Evolutionary conservation across 2,888 invertebrate genomes (phyloP).

Genomic region (Poecilobothrus nobilitatus): DNA sequence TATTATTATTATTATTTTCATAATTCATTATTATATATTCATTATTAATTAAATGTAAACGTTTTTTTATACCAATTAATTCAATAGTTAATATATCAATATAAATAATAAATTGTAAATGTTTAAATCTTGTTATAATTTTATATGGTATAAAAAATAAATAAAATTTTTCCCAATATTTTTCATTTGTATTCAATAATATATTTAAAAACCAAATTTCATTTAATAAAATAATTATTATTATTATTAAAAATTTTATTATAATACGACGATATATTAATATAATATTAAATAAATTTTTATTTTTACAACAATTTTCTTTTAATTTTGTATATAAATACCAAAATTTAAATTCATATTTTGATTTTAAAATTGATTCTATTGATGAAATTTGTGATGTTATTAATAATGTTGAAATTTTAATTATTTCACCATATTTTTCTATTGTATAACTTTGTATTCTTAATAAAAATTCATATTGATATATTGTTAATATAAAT

Average conservation of each 20-base stretch:
- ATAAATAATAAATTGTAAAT: not conserved
- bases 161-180: not conserved
- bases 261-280: not conserved
- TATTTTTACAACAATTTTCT: not conserved
- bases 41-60: no score
- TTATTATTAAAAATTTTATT: not conserved
- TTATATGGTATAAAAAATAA: not conserved
- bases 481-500: not conserved
- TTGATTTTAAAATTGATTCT: not conserved
- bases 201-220: not conserved
- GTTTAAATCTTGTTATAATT: not conserved
- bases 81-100: not conserved
- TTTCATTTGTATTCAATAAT: not conserved
- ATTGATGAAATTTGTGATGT: not conserved
- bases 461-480: not conserved
- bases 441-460: not conserved
- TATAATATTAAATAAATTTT: not conserved
- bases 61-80: not conserved
- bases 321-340: not conserved
- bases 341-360: not conserved
- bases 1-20: no score
- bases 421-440: not conserved
- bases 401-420: not conserved
- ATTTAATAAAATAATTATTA: not conserved
- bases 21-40: no score